phyloP scores from a whole-genome alignment of 2,113 vertebrate species.

The Cyprinodon brontotheroides region DNA sequence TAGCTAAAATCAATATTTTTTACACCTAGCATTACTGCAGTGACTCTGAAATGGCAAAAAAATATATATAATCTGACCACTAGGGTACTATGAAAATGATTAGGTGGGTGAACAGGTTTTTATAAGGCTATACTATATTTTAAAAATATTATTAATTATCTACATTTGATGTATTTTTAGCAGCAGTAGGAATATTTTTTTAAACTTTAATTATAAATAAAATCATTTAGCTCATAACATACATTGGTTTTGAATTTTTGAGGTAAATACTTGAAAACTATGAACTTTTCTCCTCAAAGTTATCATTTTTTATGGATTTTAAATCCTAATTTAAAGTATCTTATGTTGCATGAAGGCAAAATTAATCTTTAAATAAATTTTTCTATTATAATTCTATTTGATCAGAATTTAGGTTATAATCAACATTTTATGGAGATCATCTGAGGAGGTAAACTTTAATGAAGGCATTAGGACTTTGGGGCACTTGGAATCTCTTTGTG shows the following conservation, averaged over 20 bases:
- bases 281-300: neutral
- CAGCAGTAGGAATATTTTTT: neutral
- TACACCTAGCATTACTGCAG: too few relatives aligned
- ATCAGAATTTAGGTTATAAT: neutral
- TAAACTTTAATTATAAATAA: neutral
- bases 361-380: too few relatives aligned
- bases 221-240: neutral
- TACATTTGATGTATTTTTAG: too few relatives aligned
- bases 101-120: too few relatives aligned
- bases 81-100: too few relatives aligned
- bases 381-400: neutral
- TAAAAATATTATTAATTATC: too few relatives aligned
- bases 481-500: neutral
- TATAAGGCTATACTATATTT: too few relatives aligned
- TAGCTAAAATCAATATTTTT: neutral
- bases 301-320: neutral
- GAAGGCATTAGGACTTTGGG: neutral
- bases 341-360: neutral
- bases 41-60: too few relatives aligned
- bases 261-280: neutral
- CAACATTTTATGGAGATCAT: neutral
- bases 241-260: neutral
- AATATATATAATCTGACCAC: too few relatives aligned
- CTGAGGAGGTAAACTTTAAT: neutral
- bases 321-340: neutral